Conservation (phyloP, 2,888 invertebrate genomes). For the Mayetiola destructor region DNA sequence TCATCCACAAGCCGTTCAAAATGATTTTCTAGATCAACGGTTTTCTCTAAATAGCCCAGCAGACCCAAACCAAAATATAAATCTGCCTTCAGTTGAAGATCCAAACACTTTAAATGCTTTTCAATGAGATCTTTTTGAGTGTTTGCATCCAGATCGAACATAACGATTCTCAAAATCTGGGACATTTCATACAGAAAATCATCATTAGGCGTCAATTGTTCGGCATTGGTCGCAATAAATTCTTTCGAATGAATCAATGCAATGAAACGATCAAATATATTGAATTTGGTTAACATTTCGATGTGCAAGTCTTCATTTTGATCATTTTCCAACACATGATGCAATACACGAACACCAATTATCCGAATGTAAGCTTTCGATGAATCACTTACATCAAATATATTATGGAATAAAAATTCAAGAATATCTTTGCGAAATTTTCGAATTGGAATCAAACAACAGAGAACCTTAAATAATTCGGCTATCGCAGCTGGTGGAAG, state of each 20-base stretch:
- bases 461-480: constrained; percentile 14
- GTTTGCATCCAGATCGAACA: constrained; percentile 32
- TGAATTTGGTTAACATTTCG: constrained; percentile 34
- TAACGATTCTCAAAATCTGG: constrained; percentile 34
- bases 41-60: constrained; percentile 28
- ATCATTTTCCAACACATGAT: constrained; percentile 20
- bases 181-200: constrained; percentile 32
- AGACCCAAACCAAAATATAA: constrained; percentile 31
- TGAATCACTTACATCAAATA: constrained; percentile 18
- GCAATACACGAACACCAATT: constrained; percentile 1
- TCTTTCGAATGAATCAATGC: constrained; percentile 24
- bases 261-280: constrained; percentile 34
- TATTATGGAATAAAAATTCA: constrained; percentile 15
- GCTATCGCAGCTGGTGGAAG: constrained; percentile 15
- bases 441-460: constrained; percentile 1
- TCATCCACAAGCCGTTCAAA: constrained; percentile 29
- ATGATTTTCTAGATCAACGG: constrained; percentile 29
- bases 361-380: neutral
- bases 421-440: constrained; percentile 15
- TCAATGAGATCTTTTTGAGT: constrained; percentile 36
- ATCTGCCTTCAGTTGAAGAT: constrained; percentile 27
- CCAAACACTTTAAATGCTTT: constrained; percentile 30
- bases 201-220: constrained; percentile 18
- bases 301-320: constrained; percentile 27
- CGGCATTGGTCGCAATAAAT: neutral